phyloP scores from a whole-genome alignment of 64 coral and sea anemone species.

The Porites lutea region DNA sequence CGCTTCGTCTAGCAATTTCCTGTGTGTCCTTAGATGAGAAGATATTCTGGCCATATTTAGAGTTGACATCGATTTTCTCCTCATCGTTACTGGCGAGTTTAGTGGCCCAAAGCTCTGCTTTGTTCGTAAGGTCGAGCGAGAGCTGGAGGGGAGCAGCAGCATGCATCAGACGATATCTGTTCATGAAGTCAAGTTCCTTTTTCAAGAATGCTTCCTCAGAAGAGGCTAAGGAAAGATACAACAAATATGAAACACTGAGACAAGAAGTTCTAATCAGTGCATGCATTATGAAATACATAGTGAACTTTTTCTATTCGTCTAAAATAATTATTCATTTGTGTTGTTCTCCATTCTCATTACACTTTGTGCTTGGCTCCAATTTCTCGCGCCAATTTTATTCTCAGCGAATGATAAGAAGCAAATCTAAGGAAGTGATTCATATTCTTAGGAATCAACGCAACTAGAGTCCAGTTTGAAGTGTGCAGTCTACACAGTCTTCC shows the following conservation, averaged over 20 bases:
- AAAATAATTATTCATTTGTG: too few species aligned
- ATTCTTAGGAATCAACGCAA: too few species aligned
- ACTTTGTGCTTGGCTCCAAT: too few species aligned
- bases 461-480: too few species aligned
- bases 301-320: too few species aligned
- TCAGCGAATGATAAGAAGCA: too few species aligned
- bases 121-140: constrained; percentile 72
- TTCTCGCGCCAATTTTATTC: too few species aligned
- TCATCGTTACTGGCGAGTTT: constrained; percentile 73
- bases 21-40: constrained; percentile 60
- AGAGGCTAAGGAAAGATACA: not conserved
- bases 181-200: constrained; percentile 67
- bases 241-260: not conserved
- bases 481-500: too few species aligned
- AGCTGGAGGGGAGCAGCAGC: constrained; percentile 70
- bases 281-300: not conserved
- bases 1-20: constrained; percentile 47
- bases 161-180: constrained; percentile 91
- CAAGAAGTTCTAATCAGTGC: not conserved
- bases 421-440: too few species aligned
- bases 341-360: too few species aligned
- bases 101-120: constrained; percentile 65
- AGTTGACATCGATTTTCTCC: constrained; percentile 76
- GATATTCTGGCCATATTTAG: constrained; percentile 84
- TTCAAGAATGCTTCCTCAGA: constrained; percentile 50